These are phyloP conservation scores for Drosophila cyrtoloma DNA, from an alignment of 2,888 invertebrate genomes.

Conservation along the genomic window DNA sequence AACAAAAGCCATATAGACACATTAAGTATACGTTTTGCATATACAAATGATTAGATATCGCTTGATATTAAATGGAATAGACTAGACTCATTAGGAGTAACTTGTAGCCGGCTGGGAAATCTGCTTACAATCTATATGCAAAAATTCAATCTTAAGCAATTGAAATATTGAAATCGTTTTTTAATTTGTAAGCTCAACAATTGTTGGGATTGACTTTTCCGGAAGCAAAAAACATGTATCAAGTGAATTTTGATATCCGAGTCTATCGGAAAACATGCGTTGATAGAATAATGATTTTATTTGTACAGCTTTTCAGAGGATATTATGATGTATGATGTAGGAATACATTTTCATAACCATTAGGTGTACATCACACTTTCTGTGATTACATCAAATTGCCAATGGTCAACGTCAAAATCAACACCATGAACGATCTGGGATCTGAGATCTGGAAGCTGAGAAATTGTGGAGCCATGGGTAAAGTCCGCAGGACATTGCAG, in stretches of 20 bases:
- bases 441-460: not conserved
- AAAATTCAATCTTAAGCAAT: not conserved
- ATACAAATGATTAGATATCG: not conserved
- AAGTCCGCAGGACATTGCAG: constrained; percentile 39
- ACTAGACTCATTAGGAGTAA: not conserved
- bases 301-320: not conserved
- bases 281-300: not conserved
- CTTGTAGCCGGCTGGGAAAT: not conserved
- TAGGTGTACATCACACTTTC: not conserved
- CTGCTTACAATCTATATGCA: not conserved
- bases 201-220: not conserved
- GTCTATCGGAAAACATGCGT: not conserved
- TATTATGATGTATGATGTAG: not conserved
- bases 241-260: not conserved
- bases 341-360: not conserved
- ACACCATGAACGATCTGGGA: not conserved
- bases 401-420: not conserved
- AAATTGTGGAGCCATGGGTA: not conserved
- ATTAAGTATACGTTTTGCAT: not conserved
- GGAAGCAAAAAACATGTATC: not conserved
- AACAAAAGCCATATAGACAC: not conserved
- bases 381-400: not conserved
- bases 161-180: not conserved
- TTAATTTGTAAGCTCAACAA: not conserved
- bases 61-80: not conserved